Percentiles rank a stretch among this genome's conserved stretches.
These are phyloP conservation scores for Graptemys geographica DNA, from an alignment of 2,797 vertebrate genomes.

Conservation along the genomic window DNA sequence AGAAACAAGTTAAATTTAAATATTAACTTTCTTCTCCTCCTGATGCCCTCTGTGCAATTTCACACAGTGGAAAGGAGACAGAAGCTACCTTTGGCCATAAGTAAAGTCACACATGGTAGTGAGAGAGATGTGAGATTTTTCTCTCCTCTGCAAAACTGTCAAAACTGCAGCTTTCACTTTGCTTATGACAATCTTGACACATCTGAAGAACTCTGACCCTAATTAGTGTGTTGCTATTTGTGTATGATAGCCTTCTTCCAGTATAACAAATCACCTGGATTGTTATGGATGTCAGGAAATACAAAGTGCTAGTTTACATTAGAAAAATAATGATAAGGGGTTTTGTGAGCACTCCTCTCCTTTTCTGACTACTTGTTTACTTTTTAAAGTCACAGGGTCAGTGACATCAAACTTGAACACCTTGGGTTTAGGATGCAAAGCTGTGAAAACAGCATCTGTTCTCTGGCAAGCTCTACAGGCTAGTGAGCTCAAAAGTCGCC, in stretches of 20 bases:
- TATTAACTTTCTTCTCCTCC: background rate
- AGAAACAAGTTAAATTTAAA: background rate
- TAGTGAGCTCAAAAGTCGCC: background rate
- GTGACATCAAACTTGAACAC: background rate
- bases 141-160: background rate
- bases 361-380: background rate
- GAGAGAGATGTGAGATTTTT: background rate
- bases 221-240: background rate
- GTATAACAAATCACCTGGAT: background rate
- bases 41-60: background rate
- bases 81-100: background rate
- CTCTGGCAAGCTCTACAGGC: background rate
- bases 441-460: background rate
- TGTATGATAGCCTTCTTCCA: background rate
- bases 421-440: background rate
- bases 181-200: background rate
- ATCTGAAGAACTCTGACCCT: background rate
- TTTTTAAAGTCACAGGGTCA: background rate
- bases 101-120: background rate
- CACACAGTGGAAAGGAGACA: background rate
- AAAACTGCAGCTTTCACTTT: background rate
- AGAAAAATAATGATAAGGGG: background rate
- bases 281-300: background rate
- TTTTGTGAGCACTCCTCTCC: background rate
- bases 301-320: background rate